A percentile compares a stretch with the other conserved stretches of the same genome.
Evolutionary conservation across 2,113 vertebrate genomes (phyloP).

Genomic region (Cheirogaleus medius): DNA sequence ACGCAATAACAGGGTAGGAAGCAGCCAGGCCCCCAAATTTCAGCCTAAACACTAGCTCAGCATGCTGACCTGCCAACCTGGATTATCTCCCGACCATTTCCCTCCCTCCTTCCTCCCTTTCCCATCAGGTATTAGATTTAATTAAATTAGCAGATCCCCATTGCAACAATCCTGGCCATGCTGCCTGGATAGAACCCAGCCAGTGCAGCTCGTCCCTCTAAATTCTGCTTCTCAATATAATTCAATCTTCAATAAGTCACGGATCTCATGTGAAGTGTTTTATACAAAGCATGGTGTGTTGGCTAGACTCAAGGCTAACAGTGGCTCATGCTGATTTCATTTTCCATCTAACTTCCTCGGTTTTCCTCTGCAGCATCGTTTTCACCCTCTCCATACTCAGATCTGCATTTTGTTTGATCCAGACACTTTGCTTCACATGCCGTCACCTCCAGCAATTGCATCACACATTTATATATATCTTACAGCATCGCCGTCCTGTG

Average conservation of each 20-base stretch:
- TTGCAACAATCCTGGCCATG: not conserved
- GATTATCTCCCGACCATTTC: not conserved
- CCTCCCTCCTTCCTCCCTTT: not conserved
- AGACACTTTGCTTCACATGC: constrained; percentile 61
- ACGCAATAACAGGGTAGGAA: not conserved
- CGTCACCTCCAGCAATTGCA: constrained; percentile 65
- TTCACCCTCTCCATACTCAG: not conserved
- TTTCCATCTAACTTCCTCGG: constrained; percentile 35
- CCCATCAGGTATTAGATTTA: constrained; percentile 63
- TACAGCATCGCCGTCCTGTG: constrained; percentile 23
- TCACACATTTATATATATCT: constrained; percentile 69
- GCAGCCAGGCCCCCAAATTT: not conserved
- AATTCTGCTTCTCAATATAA: constrained; percentile 47
- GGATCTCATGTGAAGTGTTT: constrained; percentile 26
- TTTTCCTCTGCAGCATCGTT: not conserved
- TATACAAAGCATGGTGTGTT: constrained; percentile 27
- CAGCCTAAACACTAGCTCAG: constrained; percentile 25
- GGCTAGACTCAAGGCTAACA: not conserved
- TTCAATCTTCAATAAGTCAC: constrained; percentile 41
- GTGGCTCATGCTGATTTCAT: not conserved
- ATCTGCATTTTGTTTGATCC: constrained; percentile 64
- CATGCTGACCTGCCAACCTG: not conserved
- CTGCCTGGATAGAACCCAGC: constrained; percentile 46
- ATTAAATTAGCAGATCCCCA: constrained; percentile 74
- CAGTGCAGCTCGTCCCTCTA: constrained; percentile 15